Evolutionary conservation across 2,888 invertebrate genomes (phyloP).

Genomic region (Conus canariensis): DNA sequence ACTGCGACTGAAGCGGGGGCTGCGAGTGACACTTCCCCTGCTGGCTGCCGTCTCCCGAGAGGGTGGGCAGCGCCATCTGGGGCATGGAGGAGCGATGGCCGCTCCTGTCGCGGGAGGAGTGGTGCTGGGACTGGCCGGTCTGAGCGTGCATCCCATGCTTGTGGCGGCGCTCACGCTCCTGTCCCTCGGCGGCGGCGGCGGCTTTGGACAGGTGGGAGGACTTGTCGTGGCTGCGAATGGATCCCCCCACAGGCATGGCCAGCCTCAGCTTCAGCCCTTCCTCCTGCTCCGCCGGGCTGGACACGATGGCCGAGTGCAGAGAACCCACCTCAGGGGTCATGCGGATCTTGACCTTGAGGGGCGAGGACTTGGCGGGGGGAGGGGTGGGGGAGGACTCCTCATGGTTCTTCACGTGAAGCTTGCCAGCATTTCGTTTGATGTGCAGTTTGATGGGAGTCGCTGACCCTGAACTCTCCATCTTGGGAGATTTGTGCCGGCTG

Average conservation of each 20-base stretch:
- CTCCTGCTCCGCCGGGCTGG: not conserved
- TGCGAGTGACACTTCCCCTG: not conserved
- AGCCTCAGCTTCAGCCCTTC: constrained; percentile 8
- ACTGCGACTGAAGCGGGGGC: not conserved
- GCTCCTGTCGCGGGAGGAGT: not conserved
- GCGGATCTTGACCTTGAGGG: constrained; percentile 26
- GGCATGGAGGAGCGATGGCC: not conserved
- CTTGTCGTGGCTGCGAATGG: not conserved
- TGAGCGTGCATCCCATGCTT: too few species aligned
- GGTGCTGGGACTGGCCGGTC: not conserved
- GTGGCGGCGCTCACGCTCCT: too few species aligned
- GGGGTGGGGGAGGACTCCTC: not conserved
- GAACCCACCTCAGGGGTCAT: not conserved
- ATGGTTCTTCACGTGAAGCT: not conserved
- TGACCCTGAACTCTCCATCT: not conserved
- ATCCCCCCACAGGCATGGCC: not conserved
- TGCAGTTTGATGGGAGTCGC: not conserved
- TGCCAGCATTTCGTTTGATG: not conserved
- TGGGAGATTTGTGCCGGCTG: not conserved
- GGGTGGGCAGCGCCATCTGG: not conserved
- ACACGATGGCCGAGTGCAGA: not conserved
- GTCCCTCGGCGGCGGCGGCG: too few species aligned
- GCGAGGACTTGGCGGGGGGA: not conserved
- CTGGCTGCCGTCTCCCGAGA: not conserved
- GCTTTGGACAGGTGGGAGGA: too few species aligned